These are phyloP conservation scores for Pantherophis vulpinus DNA, from an alignment of 2,797 vertebrate genomes.

Conservation along the genomic window DNA sequence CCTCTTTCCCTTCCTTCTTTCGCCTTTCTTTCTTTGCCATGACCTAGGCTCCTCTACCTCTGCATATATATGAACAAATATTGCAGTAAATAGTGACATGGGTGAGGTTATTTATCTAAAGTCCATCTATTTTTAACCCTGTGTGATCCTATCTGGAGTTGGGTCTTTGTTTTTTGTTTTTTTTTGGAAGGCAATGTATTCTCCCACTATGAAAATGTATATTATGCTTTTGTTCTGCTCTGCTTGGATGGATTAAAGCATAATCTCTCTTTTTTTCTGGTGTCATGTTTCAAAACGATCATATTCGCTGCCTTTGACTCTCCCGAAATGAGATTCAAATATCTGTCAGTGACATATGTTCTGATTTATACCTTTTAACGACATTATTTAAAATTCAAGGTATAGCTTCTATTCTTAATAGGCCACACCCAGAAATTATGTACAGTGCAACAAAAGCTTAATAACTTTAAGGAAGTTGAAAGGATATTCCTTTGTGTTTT, in stretches of 20 bases:
- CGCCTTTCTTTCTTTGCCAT: neutral
- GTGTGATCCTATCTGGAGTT: neutral
- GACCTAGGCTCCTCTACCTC: neutral
- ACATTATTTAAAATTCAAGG: neutral
- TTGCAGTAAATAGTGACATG: neutral
- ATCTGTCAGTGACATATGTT: neutral
- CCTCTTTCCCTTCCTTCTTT: too few species aligned
- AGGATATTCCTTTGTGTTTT: neutral
- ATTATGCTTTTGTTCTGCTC: neutral
- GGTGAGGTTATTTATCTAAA: neutral
- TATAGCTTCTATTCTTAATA: neutral
- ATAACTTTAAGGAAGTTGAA: neutral
- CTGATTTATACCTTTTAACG: neutral
- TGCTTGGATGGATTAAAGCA: neutral
- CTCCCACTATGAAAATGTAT: neutral
- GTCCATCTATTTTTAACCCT: neutral
- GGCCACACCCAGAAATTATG: neutral
- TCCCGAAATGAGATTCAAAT: neutral
- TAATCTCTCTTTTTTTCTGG: neutral
- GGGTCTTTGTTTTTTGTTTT: neutral
- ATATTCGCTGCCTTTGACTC: neutral
- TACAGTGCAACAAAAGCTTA: neutral
- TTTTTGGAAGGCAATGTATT: neutral
- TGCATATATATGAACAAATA: neutral
- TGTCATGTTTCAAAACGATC: neutral